Evolutionary conservation across 2,113 vertebrate species (phyloP).

Genomic region (Pontoporia blainvillei): DNA sequence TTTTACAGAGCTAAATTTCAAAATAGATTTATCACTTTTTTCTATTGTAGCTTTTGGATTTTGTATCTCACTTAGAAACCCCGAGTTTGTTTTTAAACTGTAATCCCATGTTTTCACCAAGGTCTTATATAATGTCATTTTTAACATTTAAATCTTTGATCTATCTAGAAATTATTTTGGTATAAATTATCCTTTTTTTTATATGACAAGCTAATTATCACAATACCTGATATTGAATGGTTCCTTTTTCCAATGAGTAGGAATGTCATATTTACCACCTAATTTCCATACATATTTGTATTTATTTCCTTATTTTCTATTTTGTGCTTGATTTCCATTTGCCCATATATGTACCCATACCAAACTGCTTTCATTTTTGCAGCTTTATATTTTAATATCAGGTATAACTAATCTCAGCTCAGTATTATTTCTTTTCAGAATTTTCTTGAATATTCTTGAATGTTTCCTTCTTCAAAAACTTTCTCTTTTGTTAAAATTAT

Average conservation of each 20-base stretch:
- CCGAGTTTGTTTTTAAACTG: background rate
- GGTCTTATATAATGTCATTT: background rate
- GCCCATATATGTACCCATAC: background rate
- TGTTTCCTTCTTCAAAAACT: background rate
- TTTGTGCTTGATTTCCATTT: background rate
- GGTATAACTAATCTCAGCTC: background rate
- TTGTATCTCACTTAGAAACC: background rate
- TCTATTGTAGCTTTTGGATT: background rate
- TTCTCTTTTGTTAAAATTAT: background rate
- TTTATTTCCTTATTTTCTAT: conserved; percentile 1
- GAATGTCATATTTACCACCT: background rate
- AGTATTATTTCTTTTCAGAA: background rate
- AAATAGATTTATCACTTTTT: background rate
- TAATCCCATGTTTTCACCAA: background rate
- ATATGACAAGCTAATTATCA: background rate
- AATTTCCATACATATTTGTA: background rate
- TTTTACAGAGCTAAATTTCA: background rate
- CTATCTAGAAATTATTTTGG: background rate
- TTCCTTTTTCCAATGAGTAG: background rate
- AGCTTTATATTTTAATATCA: background rate
- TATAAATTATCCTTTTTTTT: background rate
- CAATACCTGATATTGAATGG: background rate
- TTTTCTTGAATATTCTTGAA: background rate
- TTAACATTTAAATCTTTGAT: background rate
- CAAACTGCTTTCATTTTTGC: background rate